These are phyloP conservation scores for Meloidogyne chitwoodi DNA, from an alignment of 1,140 invertebrate species.

Conservation along the genomic window DNA sequence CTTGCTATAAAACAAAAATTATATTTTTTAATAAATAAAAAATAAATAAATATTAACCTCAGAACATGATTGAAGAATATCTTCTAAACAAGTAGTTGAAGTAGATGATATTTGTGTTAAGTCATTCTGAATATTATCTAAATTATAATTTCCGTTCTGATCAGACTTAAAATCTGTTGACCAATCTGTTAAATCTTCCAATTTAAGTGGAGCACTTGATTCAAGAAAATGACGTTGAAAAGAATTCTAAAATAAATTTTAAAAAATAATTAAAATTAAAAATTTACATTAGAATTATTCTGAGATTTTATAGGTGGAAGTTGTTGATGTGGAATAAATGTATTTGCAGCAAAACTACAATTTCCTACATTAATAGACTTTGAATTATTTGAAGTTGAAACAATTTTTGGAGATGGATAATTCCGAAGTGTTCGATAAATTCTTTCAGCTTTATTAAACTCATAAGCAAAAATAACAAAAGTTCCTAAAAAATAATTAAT, in stretches of 20 bases:
- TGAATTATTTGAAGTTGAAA: neutral
- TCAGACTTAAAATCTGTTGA: neutral
- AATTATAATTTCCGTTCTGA: neutral
- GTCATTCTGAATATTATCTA: neutral
- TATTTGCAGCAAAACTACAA: neutral
- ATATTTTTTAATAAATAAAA: neutral
- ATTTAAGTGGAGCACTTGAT: constrained; percentile 7
- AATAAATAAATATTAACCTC: neutral
- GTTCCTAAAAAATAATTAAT: constrained; percentile 5
- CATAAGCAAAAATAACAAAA: constrained; percentile 32
- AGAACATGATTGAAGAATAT: constrained; percentile 11
- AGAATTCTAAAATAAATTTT: neutral
- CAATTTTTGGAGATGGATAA: neutral
- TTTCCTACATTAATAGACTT: neutral
- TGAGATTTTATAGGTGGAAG: neutral
- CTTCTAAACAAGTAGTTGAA: constrained; percentile 13
- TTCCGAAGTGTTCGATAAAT: constrained; percentile 16
- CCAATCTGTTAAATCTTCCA: constrained; percentile 10
- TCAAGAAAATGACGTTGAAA: neutral
- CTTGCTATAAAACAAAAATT: neutral
- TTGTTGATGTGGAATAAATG: constrained; percentile 10
- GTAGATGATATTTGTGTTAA: neutral
- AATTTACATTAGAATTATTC: neutral
- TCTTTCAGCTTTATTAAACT: constrained; percentile 19
- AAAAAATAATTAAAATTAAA: neutral